These are phyloP conservation scores for Myripristis jacobus DNA, from an alignment of 2,797 vertebrate species.

Conservation along the genomic window DNA sequence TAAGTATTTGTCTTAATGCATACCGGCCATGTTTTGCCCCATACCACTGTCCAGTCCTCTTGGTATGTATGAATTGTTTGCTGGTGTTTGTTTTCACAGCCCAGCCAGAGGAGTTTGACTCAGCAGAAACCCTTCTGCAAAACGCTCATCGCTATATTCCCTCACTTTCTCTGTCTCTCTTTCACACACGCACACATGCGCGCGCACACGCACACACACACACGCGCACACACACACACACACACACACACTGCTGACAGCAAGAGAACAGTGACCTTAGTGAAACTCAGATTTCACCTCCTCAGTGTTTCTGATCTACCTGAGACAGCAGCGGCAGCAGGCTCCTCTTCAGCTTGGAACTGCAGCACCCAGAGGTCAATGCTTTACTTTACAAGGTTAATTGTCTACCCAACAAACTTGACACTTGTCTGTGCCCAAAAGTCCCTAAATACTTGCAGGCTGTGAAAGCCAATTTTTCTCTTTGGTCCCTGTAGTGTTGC, in stretches of 20 bases:
- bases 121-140: conserved; percentile 40
- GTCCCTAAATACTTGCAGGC: not conserved
- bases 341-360: conserved; percentile 35
- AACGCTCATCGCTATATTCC: conserved; percentile 39
- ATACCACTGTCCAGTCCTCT: not conserved
- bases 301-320: conserved; percentile 72
- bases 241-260: conserved; percentile 64
- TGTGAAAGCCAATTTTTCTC: not conserved
- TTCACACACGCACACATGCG: not conserved
- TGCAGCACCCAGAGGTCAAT: conserved; percentile 59
- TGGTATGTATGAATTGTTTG: not conserved
- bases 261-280: conserved; percentile 66
- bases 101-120: conserved; percentile 41
- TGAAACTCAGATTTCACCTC: conserved; percentile 80
- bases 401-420: not conserved
- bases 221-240: conserved; percentile 20
- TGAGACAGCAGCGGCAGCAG: conserved; percentile 53
- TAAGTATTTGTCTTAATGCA: not conserved
- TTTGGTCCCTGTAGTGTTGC: not conserved
- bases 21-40: not conserved
- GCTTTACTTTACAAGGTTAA: conserved; percentile 53
- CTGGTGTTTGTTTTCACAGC: conserved; percentile 29
- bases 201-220: conserved; percentile 4
- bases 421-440: not conserved
- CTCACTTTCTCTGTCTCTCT: not conserved